Conservation (phyloP, 1,140 invertebrate species). For the Elymnias hypermnestra region DNA sequence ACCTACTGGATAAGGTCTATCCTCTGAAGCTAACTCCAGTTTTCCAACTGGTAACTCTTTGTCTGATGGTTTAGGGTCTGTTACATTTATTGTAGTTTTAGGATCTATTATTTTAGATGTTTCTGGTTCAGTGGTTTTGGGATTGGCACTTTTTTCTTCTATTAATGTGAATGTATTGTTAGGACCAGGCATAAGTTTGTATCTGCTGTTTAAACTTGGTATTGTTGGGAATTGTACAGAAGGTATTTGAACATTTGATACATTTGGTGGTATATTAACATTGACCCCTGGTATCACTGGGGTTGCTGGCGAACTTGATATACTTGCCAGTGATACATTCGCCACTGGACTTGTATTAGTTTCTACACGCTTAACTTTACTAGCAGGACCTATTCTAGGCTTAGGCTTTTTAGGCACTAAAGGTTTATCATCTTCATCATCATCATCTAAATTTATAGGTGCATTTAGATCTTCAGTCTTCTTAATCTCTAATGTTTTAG, state of each 20-base stretch:
- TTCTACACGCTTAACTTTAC: conserved; percentile 39
- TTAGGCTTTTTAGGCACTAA: conserved; percentile 31
- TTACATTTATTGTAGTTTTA: conserved; percentile 8
- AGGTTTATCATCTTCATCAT: conserved; percentile 25
- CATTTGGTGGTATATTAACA: not conserved
- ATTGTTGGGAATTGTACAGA: conserved; percentile 37
- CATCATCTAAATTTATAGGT: conserved; percentile 26
- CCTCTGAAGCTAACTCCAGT: too few relatives aligned
- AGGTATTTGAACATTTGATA: conserved; percentile 17
- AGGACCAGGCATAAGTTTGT: conserved; percentile 55
- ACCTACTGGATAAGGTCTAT: conserved; percentile 60
- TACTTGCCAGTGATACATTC: too few relatives aligned
- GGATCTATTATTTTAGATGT: not conserved
- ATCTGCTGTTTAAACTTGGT: conserved; percentile 44
- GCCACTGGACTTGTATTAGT: conserved; percentile 4
- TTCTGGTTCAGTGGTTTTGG: conserved; percentile 1
- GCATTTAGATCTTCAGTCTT: conserved; percentile 18
- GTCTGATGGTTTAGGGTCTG: conserved; percentile 4
- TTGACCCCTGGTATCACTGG: conserved; percentile 10
- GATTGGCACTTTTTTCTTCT: conserved; percentile 33
- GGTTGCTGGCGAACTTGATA: too few relatives aligned
- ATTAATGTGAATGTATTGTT: conserved; percentile 62
- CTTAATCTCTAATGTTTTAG: not conserved
- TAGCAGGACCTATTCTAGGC: conserved; percentile 58
- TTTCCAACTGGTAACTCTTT: too few relatives aligned